Base-by-base conservation (phyloP, 2,888 invertebrate genomes). In the Aphrophora alni region DNA sequence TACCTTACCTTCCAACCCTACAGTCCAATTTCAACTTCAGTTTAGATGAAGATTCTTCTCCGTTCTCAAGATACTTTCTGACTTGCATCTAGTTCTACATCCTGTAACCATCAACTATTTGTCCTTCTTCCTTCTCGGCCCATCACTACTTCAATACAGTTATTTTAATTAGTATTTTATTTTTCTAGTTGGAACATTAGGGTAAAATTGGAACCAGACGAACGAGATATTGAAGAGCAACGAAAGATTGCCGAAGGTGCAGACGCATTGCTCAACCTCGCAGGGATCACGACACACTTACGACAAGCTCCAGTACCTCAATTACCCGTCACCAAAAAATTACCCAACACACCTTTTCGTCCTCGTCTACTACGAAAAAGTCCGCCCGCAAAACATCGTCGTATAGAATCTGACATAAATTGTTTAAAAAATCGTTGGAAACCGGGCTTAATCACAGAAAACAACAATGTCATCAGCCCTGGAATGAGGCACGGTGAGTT, bases 191-290 rank as follows among this genome's bases (percentile, higher is more conserved):
- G 78, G 81, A 74, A 59, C n/a, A 25, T 75, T 59, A 25, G 33
- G 21, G 27, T 75, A 28, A 73, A 72, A 69, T 14, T 77, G 73
- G 77, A 73, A 74, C 68, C 38, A 25, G 80, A 77, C n/a, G 38
- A 27, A 12, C 26, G 75, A 8, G 81, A 81, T 24, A 70, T 78
- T 74, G 93, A 93, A 85, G 93, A 93, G 87, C 92, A 92, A 85
- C 90, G 93, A 83, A 92, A 93, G 85, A 93, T 94, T 83, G 93
- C 93, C 69, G 95, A 95, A 87, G 95, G 95, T 81, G 95, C 95
- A 0, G 94, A 95, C 86, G 95, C 95, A 0, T 88, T 95, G 83
- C 89, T 95, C 71, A 95, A 95, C 87, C 89, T 95, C 80, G 95
- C 95, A 0, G 94, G 94, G 7, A 91, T 91, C 59, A 88, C 87